phyloP scores from a whole-genome alignment of 2,888 invertebrate species.

The Pammene fasciana region DNA sequence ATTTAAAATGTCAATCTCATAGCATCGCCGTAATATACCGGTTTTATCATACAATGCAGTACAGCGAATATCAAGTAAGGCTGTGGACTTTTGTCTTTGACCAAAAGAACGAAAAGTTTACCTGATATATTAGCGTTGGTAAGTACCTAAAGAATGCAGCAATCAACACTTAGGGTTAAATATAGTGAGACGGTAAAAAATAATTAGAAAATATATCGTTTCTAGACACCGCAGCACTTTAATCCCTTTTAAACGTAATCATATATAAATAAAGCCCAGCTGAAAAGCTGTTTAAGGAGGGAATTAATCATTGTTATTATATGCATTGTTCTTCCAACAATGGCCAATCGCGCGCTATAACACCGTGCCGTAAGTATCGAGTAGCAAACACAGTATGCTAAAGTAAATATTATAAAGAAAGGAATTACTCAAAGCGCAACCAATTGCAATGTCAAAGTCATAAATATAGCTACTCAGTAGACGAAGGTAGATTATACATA shows the following conservation, averaged over 20 bases:
- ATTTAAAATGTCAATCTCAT: too few species aligned
- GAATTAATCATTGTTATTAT: conserved; percentile 37
- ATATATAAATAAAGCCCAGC: conserved; percentile 19
- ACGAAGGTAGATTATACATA: too few species aligned
- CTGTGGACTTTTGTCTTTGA: too few species aligned
- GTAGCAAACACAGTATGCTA: conserved; percentile 15
- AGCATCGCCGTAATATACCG: too few species aligned
- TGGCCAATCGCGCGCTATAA: conserved; percentile 33
- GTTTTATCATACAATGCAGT: too few species aligned
- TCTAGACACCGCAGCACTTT: conserved; percentile 2
- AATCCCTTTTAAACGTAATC: background rate
- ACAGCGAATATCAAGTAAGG: too few species aligned
- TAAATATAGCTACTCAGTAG: background rate
- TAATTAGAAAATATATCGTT: background rate
- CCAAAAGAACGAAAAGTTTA: too few species aligned
- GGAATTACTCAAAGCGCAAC: background rate
- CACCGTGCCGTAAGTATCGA: conserved; percentile 21
- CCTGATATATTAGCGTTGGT: too few species aligned
- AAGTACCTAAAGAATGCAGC: too few species aligned
- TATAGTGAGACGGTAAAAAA: background rate
- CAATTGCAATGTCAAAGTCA: background rate
- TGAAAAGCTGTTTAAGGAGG: conserved; percentile 21
- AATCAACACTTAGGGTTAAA: too few species aligned
- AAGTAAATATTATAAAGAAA: conserved; percentile 4
- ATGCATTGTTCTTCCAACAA: conserved; percentile 33